Evolutionary conservation across 37 sponge, comb jelly and placozoan genomes (phyloP).

Genomic region (Cliona cf. orientalis): DNA sequence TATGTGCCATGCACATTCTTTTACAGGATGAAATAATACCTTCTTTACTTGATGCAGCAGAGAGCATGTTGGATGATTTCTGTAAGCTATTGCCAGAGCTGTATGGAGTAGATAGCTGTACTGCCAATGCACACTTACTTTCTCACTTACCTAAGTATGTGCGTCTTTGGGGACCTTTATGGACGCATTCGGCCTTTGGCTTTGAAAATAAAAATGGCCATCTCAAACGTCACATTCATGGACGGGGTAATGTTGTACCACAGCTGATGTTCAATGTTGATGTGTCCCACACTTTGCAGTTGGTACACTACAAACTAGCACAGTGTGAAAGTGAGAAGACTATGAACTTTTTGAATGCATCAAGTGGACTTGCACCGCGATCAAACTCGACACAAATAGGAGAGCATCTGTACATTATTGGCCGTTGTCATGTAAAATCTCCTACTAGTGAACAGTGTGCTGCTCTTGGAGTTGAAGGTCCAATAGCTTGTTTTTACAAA

Average conservation of each 20-base stretch:
- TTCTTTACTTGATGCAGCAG: constrained; percentile 34
- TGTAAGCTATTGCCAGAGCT: constrained; percentile 28
- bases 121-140: constrained; percentile 36
- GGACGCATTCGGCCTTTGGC: constrained; percentile 55
- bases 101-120: constrained; percentile 34
- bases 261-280: no score
- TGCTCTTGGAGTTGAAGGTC: no score
- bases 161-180: constrained; percentile 39
- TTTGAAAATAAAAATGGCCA: constrained; percentile 22
- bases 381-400: no score
- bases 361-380: no score
- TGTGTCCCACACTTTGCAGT: no score
- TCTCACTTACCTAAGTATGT: constrained; percentile 41
- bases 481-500: no score
- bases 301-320: no score
- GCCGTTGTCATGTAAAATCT: no score
- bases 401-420: no score
- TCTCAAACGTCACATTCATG: constrained; percentile 1
- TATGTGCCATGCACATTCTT: constrained; percentile 50
- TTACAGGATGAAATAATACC: constrained; percentile 6
- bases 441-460: no score
- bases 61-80: constrained; percentile 42
- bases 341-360: no score
- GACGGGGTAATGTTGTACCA: constrained; percentile 5
- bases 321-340: no score